These are phyloP conservation scores for Lepisosteus oculatus DNA, from an alignment of 2,113 vertebrate species.

Conservation along the genomic window DNA sequence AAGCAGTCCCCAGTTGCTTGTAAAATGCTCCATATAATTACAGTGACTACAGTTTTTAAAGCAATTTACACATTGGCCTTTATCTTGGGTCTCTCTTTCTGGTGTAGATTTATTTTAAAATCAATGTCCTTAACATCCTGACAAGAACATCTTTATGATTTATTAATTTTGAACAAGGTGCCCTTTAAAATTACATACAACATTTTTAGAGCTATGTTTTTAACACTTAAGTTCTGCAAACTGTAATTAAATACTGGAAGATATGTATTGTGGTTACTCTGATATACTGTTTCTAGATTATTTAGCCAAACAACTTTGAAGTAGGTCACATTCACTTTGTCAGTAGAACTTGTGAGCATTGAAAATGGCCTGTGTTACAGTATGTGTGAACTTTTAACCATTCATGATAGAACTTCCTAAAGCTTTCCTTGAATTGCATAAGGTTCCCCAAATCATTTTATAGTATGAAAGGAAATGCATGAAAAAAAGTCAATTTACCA, in stretches of 20 bases:
- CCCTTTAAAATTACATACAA: conserved; percentile 52
- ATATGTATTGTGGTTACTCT: background rate
- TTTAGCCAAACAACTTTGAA: too few species aligned
- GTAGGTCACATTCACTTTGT: too few species aligned
- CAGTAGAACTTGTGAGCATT: too few species aligned
- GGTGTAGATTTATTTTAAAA: conserved; percentile 62
- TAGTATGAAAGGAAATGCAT: too few species aligned
- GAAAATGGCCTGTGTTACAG: too few species aligned
- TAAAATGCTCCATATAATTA: conserved; percentile 76
- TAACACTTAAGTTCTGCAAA: conserved; percentile 57
- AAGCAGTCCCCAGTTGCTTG: conserved; percentile 65
- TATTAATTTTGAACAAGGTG: conserved; percentile 56
- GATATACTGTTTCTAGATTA: too few species aligned
- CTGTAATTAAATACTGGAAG: conserved; percentile 55
- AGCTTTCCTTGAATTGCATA: too few species aligned
- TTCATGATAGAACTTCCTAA: too few species aligned
- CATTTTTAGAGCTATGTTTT: conserved; percentile 20
- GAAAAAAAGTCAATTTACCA: too few species aligned
- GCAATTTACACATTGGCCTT: conserved; percentile 68
- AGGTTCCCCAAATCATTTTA: too few species aligned
- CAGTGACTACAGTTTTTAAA: conserved; percentile 67
- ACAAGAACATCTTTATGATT: conserved; percentile 42
- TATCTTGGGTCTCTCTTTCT: conserved; percentile 56
- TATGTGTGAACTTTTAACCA: too few species aligned
- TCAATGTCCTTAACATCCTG: conserved; percentile 64